Evolutionary conservation across 2,113 vertebrate genomes (phyloP).

Genomic region (Triplophysa dalaica): DNA sequence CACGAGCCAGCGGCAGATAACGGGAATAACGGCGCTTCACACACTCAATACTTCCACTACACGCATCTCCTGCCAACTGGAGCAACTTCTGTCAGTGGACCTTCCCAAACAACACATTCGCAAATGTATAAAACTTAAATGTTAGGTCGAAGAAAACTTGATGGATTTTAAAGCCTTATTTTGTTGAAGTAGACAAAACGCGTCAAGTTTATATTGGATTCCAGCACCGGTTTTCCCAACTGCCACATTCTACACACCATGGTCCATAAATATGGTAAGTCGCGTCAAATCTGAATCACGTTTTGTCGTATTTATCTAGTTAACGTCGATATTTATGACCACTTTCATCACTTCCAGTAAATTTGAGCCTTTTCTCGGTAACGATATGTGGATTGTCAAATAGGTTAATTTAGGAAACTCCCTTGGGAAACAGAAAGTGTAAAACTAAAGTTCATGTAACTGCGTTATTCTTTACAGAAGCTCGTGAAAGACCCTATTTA

Average conservation of each 20-base stretch:
- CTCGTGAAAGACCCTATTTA: not conserved
- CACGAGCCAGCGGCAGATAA: constrained; percentile 1
- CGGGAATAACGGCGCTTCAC: not conserved
- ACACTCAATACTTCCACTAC: not conserved
- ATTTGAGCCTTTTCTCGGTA: not conserved
- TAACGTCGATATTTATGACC: too few species aligned
- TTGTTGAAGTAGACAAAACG: not conserved
- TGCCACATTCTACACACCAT: constrained; percentile 57
- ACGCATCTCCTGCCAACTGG: not conserved
- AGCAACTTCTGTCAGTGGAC: not conserved
- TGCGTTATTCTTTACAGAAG: not conserved
- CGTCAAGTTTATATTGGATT: not conserved
- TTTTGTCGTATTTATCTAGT: not conserved
- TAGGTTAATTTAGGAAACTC: constrained; percentile 12
- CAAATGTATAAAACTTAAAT: not conserved
- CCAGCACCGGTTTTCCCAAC: not conserved
- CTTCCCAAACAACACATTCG: not conserved
- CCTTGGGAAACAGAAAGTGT: constrained; percentile 53
- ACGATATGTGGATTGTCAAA: not conserved
- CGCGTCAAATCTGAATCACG: constrained; percentile 9
- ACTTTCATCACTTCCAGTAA: too few species aligned
- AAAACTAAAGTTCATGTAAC: constrained; percentile 30
- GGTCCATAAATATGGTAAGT: constrained; percentile 79
- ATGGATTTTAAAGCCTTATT: not conserved
- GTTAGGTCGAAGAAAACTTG: not conserved